Conservation (phyloP, 1,140 invertebrate genomes). For the Eupristina koningsbergeri region DNA sequence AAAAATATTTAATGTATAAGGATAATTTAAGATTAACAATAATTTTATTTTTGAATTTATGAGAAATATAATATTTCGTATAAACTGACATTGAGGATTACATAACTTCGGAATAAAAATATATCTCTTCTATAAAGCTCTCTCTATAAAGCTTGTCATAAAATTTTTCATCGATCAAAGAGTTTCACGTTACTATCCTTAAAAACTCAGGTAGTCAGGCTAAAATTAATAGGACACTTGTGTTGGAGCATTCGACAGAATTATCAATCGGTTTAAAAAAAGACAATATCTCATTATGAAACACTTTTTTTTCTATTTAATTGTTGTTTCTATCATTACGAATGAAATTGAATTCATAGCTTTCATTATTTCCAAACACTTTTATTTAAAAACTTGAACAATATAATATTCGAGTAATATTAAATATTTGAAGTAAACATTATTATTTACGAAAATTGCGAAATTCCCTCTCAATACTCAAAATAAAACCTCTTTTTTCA, state of each 20-base stretch:
- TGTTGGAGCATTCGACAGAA: neutral
- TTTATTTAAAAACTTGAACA: neutral
- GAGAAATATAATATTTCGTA: no score
- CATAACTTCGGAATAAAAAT: neutral
- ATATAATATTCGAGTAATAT: neutral
- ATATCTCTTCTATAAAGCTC: neutral
- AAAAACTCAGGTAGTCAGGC: slow-evolving; percentile 3
- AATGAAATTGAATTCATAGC: neutral
- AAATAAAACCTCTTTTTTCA: no score
- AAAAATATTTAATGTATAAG: no score
- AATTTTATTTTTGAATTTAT: no score
- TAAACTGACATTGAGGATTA: neutral
- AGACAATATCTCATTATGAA: neutral
- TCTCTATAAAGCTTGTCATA: neutral
- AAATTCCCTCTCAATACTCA: no score
- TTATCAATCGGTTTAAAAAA: neutral
- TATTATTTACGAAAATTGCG: no score
- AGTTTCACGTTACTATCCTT: neutral
- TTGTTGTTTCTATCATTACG: neutral
- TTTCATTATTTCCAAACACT: neutral
- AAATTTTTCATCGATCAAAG: neutral
- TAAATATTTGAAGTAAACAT: no score
- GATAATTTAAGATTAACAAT: no score
- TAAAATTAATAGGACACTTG: neutral
- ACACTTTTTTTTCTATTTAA: neutral